phyloP scores from a whole-genome alignment of 2,113 vertebrate species.

The Xenopus laevis region DNA sequence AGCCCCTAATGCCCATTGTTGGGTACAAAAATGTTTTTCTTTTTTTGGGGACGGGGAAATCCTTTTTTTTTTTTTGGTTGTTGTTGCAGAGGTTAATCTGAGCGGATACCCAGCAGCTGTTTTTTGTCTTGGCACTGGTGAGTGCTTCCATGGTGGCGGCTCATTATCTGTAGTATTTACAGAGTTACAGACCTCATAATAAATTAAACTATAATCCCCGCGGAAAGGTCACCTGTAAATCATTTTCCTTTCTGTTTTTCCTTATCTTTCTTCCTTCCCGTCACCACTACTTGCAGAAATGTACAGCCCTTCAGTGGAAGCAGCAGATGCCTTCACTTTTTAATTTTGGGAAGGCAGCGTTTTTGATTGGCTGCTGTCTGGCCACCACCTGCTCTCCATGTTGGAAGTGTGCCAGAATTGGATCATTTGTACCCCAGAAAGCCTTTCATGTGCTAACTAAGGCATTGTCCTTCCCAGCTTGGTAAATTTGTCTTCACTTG shows the following conservation, averaged over 20 bases:
- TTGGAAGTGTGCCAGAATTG: constrained; percentile 44
- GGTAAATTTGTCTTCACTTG: constrained; percentile 58
- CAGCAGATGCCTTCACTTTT: constrained; percentile 36
- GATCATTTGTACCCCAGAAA: constrained; percentile 43
- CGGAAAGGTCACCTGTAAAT: constrained; percentile 33
- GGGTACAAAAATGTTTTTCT: too few species aligned
- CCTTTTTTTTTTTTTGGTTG: too few species aligned
- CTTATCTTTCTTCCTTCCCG: neutral
- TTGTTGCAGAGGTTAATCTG: neutral
- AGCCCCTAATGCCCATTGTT: too few species aligned
- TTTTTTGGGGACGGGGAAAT: too few species aligned
- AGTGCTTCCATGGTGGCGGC: neutral
- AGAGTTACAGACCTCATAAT: constrained; percentile 22
- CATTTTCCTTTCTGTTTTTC: constrained; percentile 8
- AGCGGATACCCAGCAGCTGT: constrained; percentile 17
- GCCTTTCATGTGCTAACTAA: constrained; percentile 56
- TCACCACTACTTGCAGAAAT: constrained; percentile 3
- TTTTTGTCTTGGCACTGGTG: constrained; percentile 4
- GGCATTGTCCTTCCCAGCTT: constrained; percentile 49
- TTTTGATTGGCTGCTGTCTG: constrained; percentile 34
- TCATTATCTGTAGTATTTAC: constrained; percentile 8
- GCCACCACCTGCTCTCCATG: constrained; percentile 44
- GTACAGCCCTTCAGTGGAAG: constrained; percentile 7
- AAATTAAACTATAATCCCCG: constrained; percentile 13
- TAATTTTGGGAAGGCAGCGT: constrained; percentile 13